A percentile compares a stretch with the other conserved stretches of the same genome.
These are phyloP conservation scores for Rhagoletis pomonella DNA, from an alignment of 1,140 invertebrate genomes.

Conservation along the genomic window DNA sequence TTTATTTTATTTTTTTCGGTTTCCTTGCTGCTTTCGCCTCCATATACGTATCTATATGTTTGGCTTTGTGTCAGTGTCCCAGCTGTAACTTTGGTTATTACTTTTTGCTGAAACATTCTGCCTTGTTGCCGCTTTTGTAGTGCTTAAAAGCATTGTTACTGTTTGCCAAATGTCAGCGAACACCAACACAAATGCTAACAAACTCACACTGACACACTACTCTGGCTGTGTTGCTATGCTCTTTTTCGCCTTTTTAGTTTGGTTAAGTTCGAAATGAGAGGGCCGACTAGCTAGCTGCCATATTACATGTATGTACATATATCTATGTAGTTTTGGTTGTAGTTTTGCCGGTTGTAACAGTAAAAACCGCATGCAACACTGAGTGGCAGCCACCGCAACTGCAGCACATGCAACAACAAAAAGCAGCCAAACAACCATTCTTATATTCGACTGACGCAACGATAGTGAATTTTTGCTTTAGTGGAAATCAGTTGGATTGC, in stretches of 20 bases:
- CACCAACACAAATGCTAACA: conserved; percentile 10
- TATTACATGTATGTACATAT: not conserved
- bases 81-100: conserved; percentile 31
- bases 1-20: not conserved
- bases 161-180: conserved; percentile 43
- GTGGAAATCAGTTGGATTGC: conserved; percentile 36
- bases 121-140: conserved; percentile 42
- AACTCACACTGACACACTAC: not conserved
- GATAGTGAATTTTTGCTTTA: conserved; percentile 24
- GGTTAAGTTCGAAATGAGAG: not conserved
- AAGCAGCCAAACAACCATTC: not conserved
- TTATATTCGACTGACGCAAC: not conserved
- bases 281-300: not conserved
- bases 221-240: not conserved
- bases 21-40: not conserved
- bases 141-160: conserved; percentile 42
- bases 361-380: conserved; percentile 43
- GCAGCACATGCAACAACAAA: not conserved
- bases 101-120: conserved; percentile 36
- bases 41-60: not conserved
- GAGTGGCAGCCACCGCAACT: not conserved
- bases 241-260: not conserved
- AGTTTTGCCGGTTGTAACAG: not conserved
- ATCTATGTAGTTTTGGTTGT: not conserved
- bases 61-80: conserved; percentile 9